Base-by-base conservation (phyloP, 2,113 vertebrate species). In the Holacanthus passer region DNA sequence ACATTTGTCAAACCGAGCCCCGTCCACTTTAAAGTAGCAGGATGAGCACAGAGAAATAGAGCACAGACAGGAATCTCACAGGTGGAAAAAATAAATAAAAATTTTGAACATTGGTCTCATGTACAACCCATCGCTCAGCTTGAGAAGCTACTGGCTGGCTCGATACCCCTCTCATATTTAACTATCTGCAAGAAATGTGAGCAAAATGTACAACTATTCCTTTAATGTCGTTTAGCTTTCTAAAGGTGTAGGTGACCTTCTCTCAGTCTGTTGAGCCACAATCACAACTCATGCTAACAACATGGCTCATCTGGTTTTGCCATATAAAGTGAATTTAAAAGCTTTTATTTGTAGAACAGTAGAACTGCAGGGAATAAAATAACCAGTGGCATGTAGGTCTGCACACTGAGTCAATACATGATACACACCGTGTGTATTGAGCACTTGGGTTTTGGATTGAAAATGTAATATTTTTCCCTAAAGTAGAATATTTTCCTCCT, bases 401-500 rank as follows among this genome's bases (percentile, higher is more conserved):
- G 60, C 45, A 71, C 47, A 17, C 13, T 37, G 3, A 69, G 53
- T 78, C 29, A 19, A 35, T 32, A 3, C 20, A 13, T 50, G 0
- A 73, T 58, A 48, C 16, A 59, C 32, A 59, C 81, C 22, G 59
- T 53, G 19, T 58, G 45, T n/a, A 39, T 72, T 55, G 14, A n/a
- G 45, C 43, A 50, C 27, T 14, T 35, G 63, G 29, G 48, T 81
- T 70, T 76, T 59, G 31, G 43, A 74, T 27, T 45, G 24, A 66
- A 19, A 69, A 35, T 70, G 24, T 16, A 52, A 64, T 27, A 53
- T 48, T 56, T 72, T 73, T n/a, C 22, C 52, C 43, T 1, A 41
- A 67, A 77, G 32, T 47, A 31, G 5, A 66, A 86, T 50, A 72
- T 73, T 82, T 84, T 29, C 43, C 56, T 83, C 45, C 55, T 62